Conservation (phyloP, 2,888 invertebrate genomes). For the Limenitis arthemis region DNA sequence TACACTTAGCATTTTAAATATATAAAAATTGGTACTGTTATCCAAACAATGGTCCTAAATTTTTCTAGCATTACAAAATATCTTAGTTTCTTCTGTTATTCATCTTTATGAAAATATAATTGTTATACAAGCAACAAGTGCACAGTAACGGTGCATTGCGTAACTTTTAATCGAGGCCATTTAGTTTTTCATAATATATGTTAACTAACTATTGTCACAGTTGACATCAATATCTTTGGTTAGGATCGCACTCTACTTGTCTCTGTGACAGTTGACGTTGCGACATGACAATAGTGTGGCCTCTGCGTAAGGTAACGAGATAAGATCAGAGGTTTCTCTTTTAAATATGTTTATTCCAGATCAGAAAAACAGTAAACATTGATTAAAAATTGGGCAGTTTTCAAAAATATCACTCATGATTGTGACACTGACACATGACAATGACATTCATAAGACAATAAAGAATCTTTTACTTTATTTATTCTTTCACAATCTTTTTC, state of each 20-base stretch:
- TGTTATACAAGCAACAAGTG: no score
- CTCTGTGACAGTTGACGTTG: conserved; percentile 17
- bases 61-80: no score
- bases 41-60: no score
- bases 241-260: conserved; percentile 8
- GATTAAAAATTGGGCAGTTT: background rate
- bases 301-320: conserved; percentile 14
- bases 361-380: conserved; percentile 4
- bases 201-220: conserved; percentile 4
- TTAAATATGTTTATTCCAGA: conserved; percentile 9
- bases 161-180: background rate
- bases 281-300: conserved; percentile 18
- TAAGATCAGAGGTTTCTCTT: conserved; percentile 16
- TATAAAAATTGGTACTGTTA: no score
- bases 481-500: no score
- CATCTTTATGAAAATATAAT: no score
- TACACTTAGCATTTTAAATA: no score
- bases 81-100: no score
- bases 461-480: no score
- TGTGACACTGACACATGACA: no score
- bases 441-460: no score
- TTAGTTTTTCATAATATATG: background rate
- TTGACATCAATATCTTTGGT: conserved; percentile 13
- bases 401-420: background rate
- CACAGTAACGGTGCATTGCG: background rate